Percentiles rank a stretch among this genome's conserved stretches.
Conservation (phyloP, 2,113 vertebrate species). For the Drymodes brunneopygia region DNA sequence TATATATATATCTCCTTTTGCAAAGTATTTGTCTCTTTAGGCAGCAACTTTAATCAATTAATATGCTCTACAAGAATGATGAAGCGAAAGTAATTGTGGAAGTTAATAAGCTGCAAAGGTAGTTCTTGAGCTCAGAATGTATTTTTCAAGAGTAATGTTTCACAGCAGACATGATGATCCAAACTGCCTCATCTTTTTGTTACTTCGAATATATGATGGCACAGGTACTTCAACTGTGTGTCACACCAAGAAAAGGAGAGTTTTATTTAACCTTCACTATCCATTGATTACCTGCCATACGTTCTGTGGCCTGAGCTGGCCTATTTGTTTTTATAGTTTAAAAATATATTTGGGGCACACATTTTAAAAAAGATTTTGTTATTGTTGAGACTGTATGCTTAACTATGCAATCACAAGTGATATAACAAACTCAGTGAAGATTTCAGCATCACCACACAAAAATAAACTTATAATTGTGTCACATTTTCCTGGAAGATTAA, state of each 20-base stretch:
- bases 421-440: background rate
- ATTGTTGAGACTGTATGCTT: background rate
- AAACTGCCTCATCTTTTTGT: background rate
- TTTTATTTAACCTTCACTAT: background rate
- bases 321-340: background rate
- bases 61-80: background rate
- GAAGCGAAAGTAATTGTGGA: background rate
- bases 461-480: background rate
- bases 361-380: background rate
- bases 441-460: background rate
- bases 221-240: background rate
- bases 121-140: background rate
- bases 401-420: background rate
- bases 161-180: background rate
- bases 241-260: background rate
- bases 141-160: background rate
- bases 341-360: background rate
- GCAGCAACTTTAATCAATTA: background rate
- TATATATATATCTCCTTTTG: background rate
- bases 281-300: background rate
- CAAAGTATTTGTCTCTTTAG: background rate
- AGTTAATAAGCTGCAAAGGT: background rate
- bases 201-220: background rate
- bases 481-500: background rate
- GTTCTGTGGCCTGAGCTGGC: background rate